A percentile compares a stretch with the other conserved stretches of the same genome.
phyloP scores from a whole-genome alignment of 2,113 vertebrate genomes.

The Elaphurus davidianus region DNA sequence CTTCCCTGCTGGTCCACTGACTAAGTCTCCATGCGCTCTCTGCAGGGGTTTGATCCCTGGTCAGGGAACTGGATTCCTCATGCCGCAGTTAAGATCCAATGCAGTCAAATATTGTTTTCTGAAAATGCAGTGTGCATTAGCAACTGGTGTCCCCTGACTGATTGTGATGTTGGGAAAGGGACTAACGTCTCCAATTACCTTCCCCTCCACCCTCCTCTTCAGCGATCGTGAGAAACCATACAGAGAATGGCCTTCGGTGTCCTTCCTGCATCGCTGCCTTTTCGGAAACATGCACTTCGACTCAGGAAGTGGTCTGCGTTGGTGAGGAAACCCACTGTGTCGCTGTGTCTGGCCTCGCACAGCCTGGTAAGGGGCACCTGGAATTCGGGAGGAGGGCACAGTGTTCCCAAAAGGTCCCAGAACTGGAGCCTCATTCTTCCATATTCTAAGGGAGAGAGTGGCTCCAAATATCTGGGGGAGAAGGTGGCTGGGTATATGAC shows the following conservation, averaged over 20 bases:
- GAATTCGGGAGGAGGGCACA: neutral
- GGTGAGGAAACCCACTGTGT: slow-evolving; percentile 64
- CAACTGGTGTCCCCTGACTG: neutral
- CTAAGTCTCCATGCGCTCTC: too few species aligned
- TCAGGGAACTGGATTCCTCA: too few species aligned
- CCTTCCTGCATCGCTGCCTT: slow-evolving; percentile 56
- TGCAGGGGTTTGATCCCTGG: too few species aligned
- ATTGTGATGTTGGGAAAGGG: too few species aligned
- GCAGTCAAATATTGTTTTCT: too few species aligned
- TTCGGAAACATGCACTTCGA: neutral
- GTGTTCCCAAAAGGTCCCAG: neutral
- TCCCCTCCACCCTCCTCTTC: accelerated
- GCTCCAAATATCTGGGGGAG: neutral
- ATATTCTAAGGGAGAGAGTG: neutral
- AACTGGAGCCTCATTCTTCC: neutral
- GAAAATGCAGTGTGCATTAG: neutral
- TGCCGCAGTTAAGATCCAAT: too few species aligned
- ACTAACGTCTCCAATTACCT: accelerated
- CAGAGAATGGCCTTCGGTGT: slow-evolving; percentile 47
- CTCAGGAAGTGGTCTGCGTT: slow-evolving; percentile 32
- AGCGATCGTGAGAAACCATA: slow-evolving; percentile 60
- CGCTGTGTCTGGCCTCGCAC: slow-evolving; percentile 57
- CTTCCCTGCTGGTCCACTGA: too few species aligned
- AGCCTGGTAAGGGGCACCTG: slow-evolving; percentile 52
- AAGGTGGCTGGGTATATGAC: neutral